phyloP scores from a whole-genome alignment of 2,113 vertebrate species.

The Atlantisia rogersi region DNA sequence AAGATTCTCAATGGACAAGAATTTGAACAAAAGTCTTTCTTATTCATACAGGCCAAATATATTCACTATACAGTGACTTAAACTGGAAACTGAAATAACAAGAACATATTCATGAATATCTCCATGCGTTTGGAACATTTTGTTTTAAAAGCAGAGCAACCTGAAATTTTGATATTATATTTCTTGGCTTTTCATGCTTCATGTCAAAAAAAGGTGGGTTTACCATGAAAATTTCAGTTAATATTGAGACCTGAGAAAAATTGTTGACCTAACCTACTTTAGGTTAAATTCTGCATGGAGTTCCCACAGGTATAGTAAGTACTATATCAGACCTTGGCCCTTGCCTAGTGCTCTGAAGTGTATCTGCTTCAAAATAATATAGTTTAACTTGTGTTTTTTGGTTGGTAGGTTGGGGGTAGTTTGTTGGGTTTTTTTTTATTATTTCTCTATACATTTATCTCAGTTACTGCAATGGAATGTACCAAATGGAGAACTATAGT shows the following conservation, averaged over 20 bases:
- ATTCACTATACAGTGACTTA: neutral
- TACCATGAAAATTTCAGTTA: neutral
- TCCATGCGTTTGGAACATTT: fast-evolving
- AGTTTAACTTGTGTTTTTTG: neutral
- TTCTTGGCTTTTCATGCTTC: neutral
- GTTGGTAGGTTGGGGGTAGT: neutral
- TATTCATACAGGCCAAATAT: neutral
- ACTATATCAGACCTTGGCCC: neutral
- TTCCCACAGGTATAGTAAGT: neutral
- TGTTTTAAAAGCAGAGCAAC: neutral
- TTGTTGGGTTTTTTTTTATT: neutral
- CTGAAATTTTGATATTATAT: neutral
- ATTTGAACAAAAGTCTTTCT: neutral
- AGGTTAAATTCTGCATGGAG: neutral
- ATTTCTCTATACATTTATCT: neutral
- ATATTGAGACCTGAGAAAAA: neutral
- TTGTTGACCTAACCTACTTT: neutral
- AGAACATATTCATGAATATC: neutral
- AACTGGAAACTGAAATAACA: neutral
- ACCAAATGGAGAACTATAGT: neutral
- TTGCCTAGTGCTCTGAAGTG: neutral
- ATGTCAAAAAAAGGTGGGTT: neutral
- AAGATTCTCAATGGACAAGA: neutral
- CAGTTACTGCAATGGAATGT: neutral
- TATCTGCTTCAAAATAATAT: neutral